Conservation (phyloP, 2,888 invertebrate genomes). For the Cheilosia scutellata region DNA sequence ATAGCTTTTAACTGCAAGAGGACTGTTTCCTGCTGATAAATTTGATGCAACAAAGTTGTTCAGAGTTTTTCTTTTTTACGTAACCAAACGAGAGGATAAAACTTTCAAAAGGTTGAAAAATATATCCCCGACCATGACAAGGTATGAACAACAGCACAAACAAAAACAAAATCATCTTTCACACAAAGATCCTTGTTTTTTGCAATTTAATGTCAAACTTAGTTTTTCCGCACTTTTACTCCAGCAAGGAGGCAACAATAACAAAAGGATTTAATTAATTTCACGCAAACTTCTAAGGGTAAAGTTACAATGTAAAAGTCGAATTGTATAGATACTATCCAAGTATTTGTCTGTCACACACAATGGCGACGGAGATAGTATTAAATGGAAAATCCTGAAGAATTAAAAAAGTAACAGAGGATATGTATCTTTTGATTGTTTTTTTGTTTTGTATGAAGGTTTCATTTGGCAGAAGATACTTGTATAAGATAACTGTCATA, state of each 20-base stretch:
- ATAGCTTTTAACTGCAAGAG: conserved; percentile 44
- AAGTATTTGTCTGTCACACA: conserved; percentile 5
- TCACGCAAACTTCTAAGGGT: conserved; percentile 33
- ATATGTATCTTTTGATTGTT: conserved; percentile 42
- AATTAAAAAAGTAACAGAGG: conserved; percentile 45
- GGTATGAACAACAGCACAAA: not conserved
- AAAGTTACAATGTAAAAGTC: conserved; percentile 32
- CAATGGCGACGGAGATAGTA: conserved; percentile 4
- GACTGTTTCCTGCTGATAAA: conserved; percentile 47
- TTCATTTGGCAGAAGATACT: not conserved
- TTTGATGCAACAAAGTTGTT: conserved; percentile 44
- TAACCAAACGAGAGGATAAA: conserved; percentile 18
- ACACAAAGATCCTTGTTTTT: not conserved
- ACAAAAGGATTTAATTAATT: conserved; percentile 58
- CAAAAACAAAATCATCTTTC: not conserved
- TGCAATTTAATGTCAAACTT: not conserved
- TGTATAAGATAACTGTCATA: not conserved
- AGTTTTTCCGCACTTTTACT: conserved; percentile 21
- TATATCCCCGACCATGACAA: not conserved
- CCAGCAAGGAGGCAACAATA: conserved; percentile 3
- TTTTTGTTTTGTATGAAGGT: conserved; percentile 4
- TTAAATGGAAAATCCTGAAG: conserved; percentile 27
- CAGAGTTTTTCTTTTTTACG: conserved; percentile 2
- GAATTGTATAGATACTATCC: not conserved
- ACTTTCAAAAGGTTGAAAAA: conserved; percentile 10